These are phyloP conservation scores for Bos indicus DNA, from an alignment of 2,113 vertebrate genomes.

Conservation along the genomic window DNA sequence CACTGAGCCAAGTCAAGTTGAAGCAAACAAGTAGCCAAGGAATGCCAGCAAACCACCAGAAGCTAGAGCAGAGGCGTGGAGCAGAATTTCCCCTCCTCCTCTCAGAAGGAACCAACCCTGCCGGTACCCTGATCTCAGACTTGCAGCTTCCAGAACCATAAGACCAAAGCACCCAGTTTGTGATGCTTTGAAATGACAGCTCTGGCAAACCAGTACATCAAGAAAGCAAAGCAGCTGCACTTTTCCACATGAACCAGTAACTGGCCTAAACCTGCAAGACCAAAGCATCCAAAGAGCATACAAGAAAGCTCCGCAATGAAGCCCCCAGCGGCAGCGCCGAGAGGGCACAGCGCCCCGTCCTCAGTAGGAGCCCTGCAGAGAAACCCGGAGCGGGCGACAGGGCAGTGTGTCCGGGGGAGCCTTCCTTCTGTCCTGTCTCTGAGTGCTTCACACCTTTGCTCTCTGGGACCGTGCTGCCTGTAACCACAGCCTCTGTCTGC, in stretches of 20 bases:
- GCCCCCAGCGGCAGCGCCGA: neutral
- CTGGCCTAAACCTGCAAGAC: neutral
- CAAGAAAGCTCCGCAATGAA: neutral
- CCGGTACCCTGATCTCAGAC: neutral
- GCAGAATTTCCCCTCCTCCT: neutral
- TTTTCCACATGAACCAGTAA: neutral
- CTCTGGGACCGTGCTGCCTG: neutral
- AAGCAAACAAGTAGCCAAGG: neutral
- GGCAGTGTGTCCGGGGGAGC: neutral
- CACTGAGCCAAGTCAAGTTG: neutral
- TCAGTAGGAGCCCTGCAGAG: neutral
- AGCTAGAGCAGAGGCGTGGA: neutral
- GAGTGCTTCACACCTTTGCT: neutral
- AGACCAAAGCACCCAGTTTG: neutral
- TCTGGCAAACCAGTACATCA: neutral
- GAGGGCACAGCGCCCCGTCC: accelerated
- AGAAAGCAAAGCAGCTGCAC: neutral
- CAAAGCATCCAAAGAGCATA: neutral
- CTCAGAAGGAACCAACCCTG: neutral
- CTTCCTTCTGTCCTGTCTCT: neutral
- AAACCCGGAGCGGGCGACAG: neutral
- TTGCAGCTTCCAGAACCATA: neutral
- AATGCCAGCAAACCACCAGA: neutral
- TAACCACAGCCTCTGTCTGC: neutral
- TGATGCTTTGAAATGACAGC: neutral